Conservation (phyloP, 2,113 vertebrate genomes). For the Engraulis encrasicolus region DNA sequence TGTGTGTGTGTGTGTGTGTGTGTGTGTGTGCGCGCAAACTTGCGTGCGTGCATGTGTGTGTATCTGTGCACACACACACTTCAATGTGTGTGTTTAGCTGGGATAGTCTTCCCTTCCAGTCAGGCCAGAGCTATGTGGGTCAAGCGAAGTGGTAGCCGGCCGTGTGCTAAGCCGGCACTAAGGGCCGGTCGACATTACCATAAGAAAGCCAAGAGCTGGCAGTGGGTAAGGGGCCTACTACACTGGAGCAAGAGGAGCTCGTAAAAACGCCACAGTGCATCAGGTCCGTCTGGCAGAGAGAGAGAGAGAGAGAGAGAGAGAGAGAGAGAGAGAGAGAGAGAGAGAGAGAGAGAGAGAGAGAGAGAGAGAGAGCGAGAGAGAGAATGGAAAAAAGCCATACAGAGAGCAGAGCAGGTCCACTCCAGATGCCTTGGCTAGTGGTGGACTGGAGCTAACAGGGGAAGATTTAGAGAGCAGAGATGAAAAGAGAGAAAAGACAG, state of each 20-base stretch:
- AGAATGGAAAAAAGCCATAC: neutral
- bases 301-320: neutral
- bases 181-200: conserved; percentile 25
- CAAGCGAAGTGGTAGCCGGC: too few species aligned
- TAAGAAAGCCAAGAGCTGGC: conserved; percentile 33
- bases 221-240: too few species aligned
- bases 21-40: too few species aligned
- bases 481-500: neutral
- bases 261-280: conserved; percentile 27
- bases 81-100: too few species aligned
- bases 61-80: too few species aligned
- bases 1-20: too few species aligned
- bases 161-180: conserved; percentile 26
- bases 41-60: too few species aligned
- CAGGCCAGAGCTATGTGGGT: conserved; percentile 36
- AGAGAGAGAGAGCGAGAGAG: neutral
- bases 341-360: neutral
- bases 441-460: neutral
- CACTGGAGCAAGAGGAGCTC: neutral
- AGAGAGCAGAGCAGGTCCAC: conserved; percentile 19
- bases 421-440: conserved; percentile 13
- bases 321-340: neutral
- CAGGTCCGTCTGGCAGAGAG: conserved; percentile 7
- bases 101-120: conserved; percentile 1
- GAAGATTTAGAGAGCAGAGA: neutral